phyloP scores from a whole-genome alignment of 2,113 vertebrate species.

The Pandion haliaetus region DNA sequence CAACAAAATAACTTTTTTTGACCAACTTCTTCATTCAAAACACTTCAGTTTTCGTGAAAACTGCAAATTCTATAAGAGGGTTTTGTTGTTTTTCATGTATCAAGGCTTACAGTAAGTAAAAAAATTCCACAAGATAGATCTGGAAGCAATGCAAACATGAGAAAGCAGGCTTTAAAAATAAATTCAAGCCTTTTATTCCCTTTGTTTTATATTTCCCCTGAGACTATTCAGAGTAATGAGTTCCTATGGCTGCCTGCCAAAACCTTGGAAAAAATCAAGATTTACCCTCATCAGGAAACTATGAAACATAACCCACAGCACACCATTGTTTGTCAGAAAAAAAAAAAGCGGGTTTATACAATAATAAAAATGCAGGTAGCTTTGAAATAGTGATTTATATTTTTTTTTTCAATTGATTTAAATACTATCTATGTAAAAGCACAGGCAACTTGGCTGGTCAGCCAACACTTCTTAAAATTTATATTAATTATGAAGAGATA shows the following conservation, averaged over 20 bases:
- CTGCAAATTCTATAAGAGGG: neutral
- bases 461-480: neutral
- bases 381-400: neutral
- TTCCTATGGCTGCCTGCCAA: constrained; percentile 42
- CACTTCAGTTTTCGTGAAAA: neutral
- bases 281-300: constrained; percentile 27
- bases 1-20: neutral
- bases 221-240: constrained; percentile 24
- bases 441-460: neutral
- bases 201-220: constrained; percentile 37
- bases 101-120: neutral
- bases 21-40: neutral
- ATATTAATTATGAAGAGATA: neutral
- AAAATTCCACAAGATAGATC: neutral
- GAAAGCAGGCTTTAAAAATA: constrained; percentile 22
- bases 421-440: neutral
- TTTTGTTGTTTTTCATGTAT: neutral
- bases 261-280: neutral
- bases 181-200: neutral
- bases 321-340: neutral
- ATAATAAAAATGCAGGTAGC: neutral
- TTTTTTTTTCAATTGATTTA: neutral
- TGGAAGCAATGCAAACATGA: neutral
- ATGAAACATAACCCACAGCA: neutral
- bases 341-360: neutral